Base-by-base conservation (phyloP, 2,888 invertebrate species). In the Leptinotarsa rubiginosa region DNA sequence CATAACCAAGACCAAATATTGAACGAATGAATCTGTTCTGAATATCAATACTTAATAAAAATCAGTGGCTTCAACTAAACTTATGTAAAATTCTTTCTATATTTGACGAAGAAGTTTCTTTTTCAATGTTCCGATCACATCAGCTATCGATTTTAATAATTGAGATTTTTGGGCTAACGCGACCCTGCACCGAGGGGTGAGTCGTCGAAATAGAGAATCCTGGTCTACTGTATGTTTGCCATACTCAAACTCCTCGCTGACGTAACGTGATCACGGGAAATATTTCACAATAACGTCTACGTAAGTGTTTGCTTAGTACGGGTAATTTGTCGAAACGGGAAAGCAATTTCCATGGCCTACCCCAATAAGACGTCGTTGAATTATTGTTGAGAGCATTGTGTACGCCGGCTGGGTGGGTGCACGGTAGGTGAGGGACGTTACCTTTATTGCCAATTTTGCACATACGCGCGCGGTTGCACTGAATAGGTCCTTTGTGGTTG, bases 231-330 rank as follows among this genome's bases (percentile, higher is more conserved):
- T 68, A 66, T 75, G 72, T 69, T 75, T 68, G 64, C 50, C 64
- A 62, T 59, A 72, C 47, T 66, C 65, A 65, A 52, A 65, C 52
- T 66, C 71, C 22, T 71, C 47, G 31, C 62, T 75, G 80, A 79
- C 80, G 82, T 81, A 78, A 75, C 80, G 80, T 79, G 78, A 78
- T 81, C 78, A 76, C 76, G 69, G 77, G 77, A 78, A 81, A 80
- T 81, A 81, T 79, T 80, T 82, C 81, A 80, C 82, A 81, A 82
- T 83, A 82, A 83, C 81, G 82, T 80, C 80, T 76, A 75, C 78
- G 76, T 80, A 78, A 81, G 80, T 83, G 82, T 83, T 82, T 83
- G 80, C 78, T 78, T 79, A 80, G 81, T 80, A 76, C 80, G 82
- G 76, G 81, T 80, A 82, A 82, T 83, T 83, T 81, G 81, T 80